A percentile compares a stretch with the other conserved stretches of the same genome.
phyloP scores from a whole-genome alignment of 2,888 invertebrate genomes.

The Agrochola lychnidis region DNA sequence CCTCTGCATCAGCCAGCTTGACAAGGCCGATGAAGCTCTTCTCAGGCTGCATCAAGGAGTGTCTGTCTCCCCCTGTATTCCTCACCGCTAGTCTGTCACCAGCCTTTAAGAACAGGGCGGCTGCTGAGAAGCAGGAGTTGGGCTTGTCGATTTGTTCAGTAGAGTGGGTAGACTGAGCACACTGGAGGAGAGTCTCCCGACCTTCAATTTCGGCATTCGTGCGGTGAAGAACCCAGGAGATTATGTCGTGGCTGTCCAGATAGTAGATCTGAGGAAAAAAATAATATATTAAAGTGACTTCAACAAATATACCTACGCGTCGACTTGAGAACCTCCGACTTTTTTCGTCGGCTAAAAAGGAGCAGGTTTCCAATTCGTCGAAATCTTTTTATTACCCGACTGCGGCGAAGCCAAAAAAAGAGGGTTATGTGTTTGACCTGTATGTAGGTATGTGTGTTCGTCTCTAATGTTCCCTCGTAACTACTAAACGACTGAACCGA shows the following conservation, averaged over 20 bases:
- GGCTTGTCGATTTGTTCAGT: slow-evolving; percentile 89
- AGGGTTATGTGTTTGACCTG: no score
- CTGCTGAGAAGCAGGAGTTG: slow-evolving; percentile 94
- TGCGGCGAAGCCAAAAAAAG: no score
- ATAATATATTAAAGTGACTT: neutral
- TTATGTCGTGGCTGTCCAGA: slow-evolving; percentile 94
- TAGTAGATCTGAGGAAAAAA: slow-evolving; percentile 92
- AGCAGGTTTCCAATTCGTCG: neutral
- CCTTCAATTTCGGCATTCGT: slow-evolving; percentile 89
- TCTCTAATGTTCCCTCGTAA: no score
- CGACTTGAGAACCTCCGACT: neutral
- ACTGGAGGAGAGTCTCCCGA: slow-evolving; percentile 92
- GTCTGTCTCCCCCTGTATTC: slow-evolving; percentile 93
- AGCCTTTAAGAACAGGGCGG: slow-evolving; percentile 91
- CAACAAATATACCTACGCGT: neutral
- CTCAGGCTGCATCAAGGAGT: slow-evolving; percentile 93
- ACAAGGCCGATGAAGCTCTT: slow-evolving; percentile 96
- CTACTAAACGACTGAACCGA: no score
- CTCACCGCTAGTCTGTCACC: slow-evolving; percentile 93
- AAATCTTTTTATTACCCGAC: neutral
- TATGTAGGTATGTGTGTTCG: no score
- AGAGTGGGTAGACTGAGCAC: slow-evolving; percentile 93
- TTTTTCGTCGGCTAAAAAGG: neutral
- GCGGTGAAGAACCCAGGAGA: slow-evolving; percentile 93
- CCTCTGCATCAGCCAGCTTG: slow-evolving; percentile 92